Evolutionary conservation across 2,797 vertebrate genomes (phyloP).

Genomic region (Vireo griseus): DNA sequence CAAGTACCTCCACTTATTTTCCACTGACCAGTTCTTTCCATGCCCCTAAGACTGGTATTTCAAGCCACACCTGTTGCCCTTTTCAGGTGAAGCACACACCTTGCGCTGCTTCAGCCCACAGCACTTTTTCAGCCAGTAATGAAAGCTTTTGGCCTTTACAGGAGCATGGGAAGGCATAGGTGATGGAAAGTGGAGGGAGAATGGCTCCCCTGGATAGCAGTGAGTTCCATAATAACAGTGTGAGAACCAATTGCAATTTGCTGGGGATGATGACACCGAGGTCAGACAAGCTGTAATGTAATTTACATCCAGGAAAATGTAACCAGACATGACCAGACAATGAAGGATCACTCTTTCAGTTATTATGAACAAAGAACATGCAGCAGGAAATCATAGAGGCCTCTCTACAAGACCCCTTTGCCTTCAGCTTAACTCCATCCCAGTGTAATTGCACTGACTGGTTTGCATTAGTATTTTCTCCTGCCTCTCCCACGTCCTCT

Average conservation of each 20-base stretch:
- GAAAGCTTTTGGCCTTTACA: not conserved
- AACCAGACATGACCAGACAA: conserved; percentile 52
- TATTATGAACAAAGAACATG: conserved; percentile 33
- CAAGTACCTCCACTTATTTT: not conserved
- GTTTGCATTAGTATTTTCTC: conserved; percentile 16
- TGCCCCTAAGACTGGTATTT: not conserved
- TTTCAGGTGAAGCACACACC: not conserved
- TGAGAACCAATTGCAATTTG: conserved; percentile 49
- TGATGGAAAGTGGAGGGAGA: not conserved
- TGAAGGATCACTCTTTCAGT: conserved; percentile 13
- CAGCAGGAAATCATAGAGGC: conserved; percentile 6
- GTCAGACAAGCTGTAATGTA: conserved; percentile 30
- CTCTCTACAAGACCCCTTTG: conserved; percentile 19
- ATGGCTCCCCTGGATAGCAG: not conserved
- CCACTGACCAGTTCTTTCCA: not conserved
- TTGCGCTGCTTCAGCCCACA: not conserved
- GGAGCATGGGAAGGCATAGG: not conserved
- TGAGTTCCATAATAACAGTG: not conserved
- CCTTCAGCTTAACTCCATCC: conserved; percentile 20
- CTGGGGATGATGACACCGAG: conserved; percentile 31
- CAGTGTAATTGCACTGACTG: not conserved
- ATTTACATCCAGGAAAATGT: conserved; percentile 49
- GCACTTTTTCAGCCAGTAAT: not conserved
- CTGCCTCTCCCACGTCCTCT: not conserved
- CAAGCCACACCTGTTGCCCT: not conserved